Evolutionary conservation across 2,113 vertebrate genomes (phyloP), one percentile per base, ranked within the genome.

Genomic region (Diadophis punctatus): DNA sequence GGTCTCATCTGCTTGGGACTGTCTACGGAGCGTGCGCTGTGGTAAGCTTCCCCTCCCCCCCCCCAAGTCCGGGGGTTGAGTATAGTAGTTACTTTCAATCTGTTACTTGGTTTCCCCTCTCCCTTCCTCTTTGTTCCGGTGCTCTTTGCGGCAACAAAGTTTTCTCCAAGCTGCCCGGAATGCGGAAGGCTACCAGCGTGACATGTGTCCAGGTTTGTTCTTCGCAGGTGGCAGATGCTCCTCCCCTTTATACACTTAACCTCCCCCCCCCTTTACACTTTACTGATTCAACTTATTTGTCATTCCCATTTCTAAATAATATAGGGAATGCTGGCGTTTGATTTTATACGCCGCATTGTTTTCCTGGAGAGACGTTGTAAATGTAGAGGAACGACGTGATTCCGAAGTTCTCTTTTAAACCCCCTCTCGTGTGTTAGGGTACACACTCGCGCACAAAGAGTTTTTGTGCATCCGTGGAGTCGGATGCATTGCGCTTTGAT

Each of bases 191-290:
- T 22, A 10, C 93, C 20, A 30, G 55, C 74, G 96, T 96, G 96
- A 96, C 96, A 95, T 96, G 96, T 96, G 97, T 96, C 97, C 97
- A 34, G 93, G 93, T 95, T 92, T 68, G 51, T 86, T 89, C 91
- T 25, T 18, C 53, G 96, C 92, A n/a, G 90, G 89, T 60, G 88
- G 93, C 16, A 5, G 51, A 0, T 22, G 18, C 49, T 14, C 14
- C 46, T 89, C 27, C 85, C 95, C 91, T 49, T 80, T 22, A 4
- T 43, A 80, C 74, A 80, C 34, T 80, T n/a, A 39, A n/a, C 93
- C 95, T 91, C 94, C 94, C 56, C 27, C 87, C 89, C 94, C 46
- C 3, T 25, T 27, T 8, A 5, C 25, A 11, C 14, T 27, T 27
- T 46, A 49, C 34, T 49, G 46, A 30, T 30, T 30, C 25, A 49